Evolutionary conservation across 35 echinoderm and acorn worm species (phyloP), one percentile per base, ranked within the genome.

Genomic region (Chiridota heheva): DNA sequence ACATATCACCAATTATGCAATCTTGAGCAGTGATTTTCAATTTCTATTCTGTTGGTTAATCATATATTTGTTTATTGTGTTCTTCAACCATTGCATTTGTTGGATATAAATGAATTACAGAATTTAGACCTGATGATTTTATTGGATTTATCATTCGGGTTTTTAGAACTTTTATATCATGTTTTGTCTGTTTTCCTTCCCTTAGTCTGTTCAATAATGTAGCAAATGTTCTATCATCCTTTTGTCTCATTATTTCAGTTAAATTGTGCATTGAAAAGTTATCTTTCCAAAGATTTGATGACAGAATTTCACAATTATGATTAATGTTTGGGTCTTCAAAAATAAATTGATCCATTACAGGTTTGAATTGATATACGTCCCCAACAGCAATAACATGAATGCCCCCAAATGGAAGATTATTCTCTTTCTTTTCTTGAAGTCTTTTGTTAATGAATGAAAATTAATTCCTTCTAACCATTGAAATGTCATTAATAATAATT

Each of bases 201-300:
- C 80, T 68, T 2, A 83, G 46, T 31, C 80, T 41, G 36, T 71
- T 83, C 4, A 83, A 37, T 29, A 83, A 36, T 18, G 69, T 7
- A 36, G 80, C 82, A 85, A 85, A 85, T 74, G 15, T 2, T 4
- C 40, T 28, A 74, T 85, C 69, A 48, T 74, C 45, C 75, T 85
- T 35, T 67, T 72, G 62, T 60, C 73, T 62, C 73, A 78, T 78
- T 62, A 78, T 78, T 62, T 78, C 2, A 18, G 74, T 78, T n/a
- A 78, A 53, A 36, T 78, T 53, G 35, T 34, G 56, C 5, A 78
- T 3, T 8, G 46, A 36, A 34, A 78, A 78, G 34, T 64, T 4
- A 25, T 78, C 47, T 63, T 36, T 57, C 47, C 48, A 78, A 16
- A 78, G 25, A 36, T 78, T 78, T 33, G 15, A 15, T 66, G 7